phyloP scores from a whole-genome alignment of 2,113 vertebrate species.

The Crocuta crocuta region DNA sequence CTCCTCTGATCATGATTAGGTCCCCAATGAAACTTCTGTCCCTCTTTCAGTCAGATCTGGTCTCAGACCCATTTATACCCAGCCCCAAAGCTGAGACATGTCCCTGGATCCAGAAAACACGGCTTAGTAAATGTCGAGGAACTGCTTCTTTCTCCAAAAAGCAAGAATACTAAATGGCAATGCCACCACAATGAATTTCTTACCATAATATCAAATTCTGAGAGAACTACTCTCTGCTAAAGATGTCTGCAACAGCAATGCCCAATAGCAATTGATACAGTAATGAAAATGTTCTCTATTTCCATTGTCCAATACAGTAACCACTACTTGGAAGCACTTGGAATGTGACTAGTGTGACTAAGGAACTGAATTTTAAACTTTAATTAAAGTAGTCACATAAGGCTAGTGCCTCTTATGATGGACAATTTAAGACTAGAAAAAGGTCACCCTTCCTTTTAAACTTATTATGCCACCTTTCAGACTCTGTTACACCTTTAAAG shows the following conservation, averaged over 20 bases:
- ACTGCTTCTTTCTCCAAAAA: conserved; percentile 23
- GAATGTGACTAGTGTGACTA: background rate
- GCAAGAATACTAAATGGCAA: background rate
- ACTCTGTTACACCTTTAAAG: background rate
- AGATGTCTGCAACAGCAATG: background rate
- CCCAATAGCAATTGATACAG: background rate
- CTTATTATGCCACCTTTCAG: background rate
- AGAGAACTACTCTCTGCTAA: background rate
- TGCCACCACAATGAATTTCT: background rate
- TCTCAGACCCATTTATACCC: background rate
- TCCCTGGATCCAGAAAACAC: background rate
- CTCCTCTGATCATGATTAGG: background rate
- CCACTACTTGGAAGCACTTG: background rate
- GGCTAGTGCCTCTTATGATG: background rate
- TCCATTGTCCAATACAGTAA: background rate
- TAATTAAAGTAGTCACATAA: background rate
- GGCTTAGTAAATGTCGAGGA: conserved; percentile 1
- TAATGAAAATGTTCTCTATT: background rate
- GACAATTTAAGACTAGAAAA: background rate
- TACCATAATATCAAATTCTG: conserved; percentile 29
- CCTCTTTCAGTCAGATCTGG: background rate
- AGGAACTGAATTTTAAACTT: background rate
- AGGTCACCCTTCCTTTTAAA: background rate
- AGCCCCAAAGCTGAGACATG: background rate
- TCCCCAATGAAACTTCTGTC: background rate